Evolutionary conservation across 2,113 vertebrate genomes (phyloP), one percentile per base, ranked within the genome.

Genomic region (Haplochromis vanheusdeni): DNA sequence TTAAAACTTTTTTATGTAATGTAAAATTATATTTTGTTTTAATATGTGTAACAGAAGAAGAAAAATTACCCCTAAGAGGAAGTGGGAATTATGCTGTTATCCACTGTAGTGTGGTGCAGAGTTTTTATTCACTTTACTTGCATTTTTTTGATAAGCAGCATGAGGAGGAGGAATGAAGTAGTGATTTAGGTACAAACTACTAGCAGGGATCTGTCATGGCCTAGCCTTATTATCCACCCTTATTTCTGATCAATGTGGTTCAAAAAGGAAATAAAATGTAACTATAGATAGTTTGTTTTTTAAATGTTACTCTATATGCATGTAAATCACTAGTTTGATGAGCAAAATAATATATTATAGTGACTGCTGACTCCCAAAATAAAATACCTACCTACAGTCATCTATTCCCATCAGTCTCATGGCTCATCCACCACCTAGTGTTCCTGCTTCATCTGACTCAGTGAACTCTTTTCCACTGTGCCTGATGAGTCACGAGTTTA

Each of bases 401-500:
- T 93, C 85, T 90, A 81, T 89, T 91, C 90, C 81, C 84, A 87
- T 84, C 82, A 28, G 17, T 88, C 80, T 86, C 81, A 33, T 70
- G 87, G 84, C 92, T 93, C 86, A 87, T 90, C 82, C 82, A 83
- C 85, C 90, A 90, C 87, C 79, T 65, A 51, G 49, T 81, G 87
- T 87, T 91, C 83, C 85, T 79, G 60, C 85, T 81, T 92, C 89
- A 87, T 82, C 87, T 94, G 95, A 95, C 93, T 95, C 93, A 93
- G 87, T 88, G 87, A 93, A 90, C 89, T 23, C 87, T 86, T 89
- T 88, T 90, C 91, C 90, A 87, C 82, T 47, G 92, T 65, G 81
- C 77, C 89, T 60, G 87, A 90, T 96, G 95, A 95, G 89, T 95
- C 95, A 95, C 89, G 31, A 88, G 86, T 93, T 89, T 86, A 91